Conservation (phyloP, 2,113 vertebrate genomes). For the Ginglymostoma cirratum region DNA sequence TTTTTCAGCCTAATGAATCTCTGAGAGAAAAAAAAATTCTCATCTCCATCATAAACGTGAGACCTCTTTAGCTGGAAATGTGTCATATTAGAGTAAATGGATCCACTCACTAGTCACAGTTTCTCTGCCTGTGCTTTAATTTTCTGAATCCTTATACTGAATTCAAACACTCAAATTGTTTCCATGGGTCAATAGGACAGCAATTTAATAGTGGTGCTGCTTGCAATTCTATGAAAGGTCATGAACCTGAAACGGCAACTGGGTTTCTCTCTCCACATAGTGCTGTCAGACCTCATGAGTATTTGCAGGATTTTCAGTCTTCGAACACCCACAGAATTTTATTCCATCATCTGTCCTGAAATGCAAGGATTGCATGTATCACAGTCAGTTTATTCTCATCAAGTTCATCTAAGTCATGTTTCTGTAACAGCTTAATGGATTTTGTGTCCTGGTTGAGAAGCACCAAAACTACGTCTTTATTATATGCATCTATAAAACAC, state of each 20-base stretch:
- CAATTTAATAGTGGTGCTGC: no score
- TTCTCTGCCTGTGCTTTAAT: not conserved
- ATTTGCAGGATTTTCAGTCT: no score
- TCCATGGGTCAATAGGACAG: not conserved
- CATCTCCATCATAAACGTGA: no score
- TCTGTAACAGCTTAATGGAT: not conserved
- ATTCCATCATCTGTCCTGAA: not conserved
- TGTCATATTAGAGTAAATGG: not conserved
- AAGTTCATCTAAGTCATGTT: not conserved
- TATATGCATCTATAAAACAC: not conserved
- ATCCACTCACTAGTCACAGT: not conserved
- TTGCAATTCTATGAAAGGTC: no score
- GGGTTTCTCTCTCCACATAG: no score
- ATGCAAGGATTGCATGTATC: not conserved
- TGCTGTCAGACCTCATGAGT: no score
- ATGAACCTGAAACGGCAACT: no score
- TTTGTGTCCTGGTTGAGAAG: not conserved
- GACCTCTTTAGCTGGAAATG: no score
- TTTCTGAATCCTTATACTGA: not conserved
- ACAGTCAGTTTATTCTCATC: not conserved
- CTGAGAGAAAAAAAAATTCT: no score
- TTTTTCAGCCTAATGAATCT: no score
- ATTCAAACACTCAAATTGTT: not conserved
- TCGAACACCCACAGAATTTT: no score
- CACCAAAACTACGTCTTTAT: not conserved